Conservation (phyloP, 1,140 invertebrate genomes). For the Bombus waltoni region DNA sequence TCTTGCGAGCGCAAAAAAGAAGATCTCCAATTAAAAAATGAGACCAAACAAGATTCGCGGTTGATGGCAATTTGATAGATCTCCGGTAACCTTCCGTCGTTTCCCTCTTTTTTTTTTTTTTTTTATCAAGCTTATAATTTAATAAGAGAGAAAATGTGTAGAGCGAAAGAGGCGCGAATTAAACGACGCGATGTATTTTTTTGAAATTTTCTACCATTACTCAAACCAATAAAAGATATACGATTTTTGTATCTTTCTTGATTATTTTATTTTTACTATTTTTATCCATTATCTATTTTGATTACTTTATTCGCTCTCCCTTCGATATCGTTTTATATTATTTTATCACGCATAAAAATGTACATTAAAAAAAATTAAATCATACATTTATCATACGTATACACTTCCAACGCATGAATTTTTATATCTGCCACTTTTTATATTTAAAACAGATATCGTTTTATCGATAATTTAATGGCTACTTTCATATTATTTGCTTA, state of each 20-base stretch:
- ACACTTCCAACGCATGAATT: not conserved
- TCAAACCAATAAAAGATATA: not conserved
- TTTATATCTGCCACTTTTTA: not conserved
- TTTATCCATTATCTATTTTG: not conserved
- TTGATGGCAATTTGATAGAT: slow-evolving; percentile 18
- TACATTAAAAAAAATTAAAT: too few species aligned
- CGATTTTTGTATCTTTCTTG: not conserved
- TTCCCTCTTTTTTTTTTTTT: not conserved
- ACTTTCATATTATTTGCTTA: not conserved
- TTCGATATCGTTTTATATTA: not conserved
- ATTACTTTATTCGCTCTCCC: not conserved
- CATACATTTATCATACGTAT: not conserved
- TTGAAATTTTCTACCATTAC: not conserved
- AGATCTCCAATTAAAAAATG: not conserved
- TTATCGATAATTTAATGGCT: not conserved
- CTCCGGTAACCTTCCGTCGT: not conserved
- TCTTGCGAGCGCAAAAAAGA: not conserved
- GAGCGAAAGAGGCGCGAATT: not conserved
- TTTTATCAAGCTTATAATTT: not conserved
- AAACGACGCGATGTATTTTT: not conserved
- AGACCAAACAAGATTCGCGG: not conserved
- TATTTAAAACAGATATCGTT: not conserved
- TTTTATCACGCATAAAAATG: not conserved
- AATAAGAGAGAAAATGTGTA: not conserved
- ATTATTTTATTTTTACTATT: not conserved